Conservation (phyloP, 2,888 invertebrate genomes). For the Melanophora roralis region DNA sequence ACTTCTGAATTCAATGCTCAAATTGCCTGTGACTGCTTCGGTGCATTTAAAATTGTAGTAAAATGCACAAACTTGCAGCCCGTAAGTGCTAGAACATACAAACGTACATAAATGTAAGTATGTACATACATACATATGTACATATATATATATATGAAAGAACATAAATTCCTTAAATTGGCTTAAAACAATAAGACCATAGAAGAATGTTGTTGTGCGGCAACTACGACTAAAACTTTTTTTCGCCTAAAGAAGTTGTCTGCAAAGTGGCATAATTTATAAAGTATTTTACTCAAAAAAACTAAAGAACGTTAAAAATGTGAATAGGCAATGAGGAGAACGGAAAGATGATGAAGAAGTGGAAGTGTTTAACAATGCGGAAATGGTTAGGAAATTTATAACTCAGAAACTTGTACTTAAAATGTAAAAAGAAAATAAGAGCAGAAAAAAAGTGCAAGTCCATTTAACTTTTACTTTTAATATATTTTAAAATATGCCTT, state of each 20-base stretch:
- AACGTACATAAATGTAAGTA: background rate
- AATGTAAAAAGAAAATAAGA: background rate
- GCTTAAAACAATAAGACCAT: slow-evolving; percentile 54
- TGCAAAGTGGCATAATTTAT: slow-evolving; percentile 58
- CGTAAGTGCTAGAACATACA: background rate
- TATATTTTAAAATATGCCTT: slow-evolving; percentile 2
- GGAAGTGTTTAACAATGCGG: slow-evolving; percentile 43
- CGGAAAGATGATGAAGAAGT: background rate
- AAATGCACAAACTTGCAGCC: background rate
- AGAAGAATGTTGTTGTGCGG: slow-evolving; percentile 2
- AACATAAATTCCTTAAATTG: slow-evolving; percentile 19
- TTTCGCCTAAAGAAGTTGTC: slow-evolving; percentile 48
- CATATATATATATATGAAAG: background rate
- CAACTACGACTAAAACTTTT: background rate
- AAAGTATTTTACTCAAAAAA: slow-evolving; percentile 40
- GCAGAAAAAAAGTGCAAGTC: slow-evolving; percentile 7
- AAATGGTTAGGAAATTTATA: slow-evolving; percentile 47
- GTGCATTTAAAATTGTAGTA: background rate
- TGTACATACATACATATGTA: background rate
- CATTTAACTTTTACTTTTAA: slow-evolving; percentile 38
- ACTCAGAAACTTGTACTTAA: slow-evolving; percentile 33
- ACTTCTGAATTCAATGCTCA: background rate
- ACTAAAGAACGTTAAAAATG: background rate
- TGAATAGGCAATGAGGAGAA: background rate
- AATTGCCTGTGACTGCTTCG: slow-evolving; percentile 1